Percentiles rank a stretch among this genome's conserved stretches.
These are phyloP conservation scores for Melanostoma mellinum DNA, from an alignment of 2,888 invertebrate genomes.

Conservation along the genomic window DNA sequence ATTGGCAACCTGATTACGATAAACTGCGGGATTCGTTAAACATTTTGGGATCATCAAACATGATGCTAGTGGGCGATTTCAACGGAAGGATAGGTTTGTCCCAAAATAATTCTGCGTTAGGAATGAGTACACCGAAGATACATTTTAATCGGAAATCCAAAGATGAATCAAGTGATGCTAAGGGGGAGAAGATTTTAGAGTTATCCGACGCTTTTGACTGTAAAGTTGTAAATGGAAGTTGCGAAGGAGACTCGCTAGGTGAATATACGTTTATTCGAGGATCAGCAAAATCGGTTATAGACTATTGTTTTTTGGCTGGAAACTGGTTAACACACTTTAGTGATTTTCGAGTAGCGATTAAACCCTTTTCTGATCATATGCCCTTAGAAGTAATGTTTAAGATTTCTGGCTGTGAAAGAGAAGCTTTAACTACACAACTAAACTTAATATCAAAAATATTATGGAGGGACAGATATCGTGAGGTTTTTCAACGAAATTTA, in stretches of 20 bases:
- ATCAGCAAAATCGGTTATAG: neutral
- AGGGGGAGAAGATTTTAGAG: neutral
- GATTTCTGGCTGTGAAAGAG: neutral
- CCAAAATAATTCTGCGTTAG: slow-evolving; percentile 2
- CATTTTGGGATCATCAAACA: neutral
- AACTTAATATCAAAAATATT: neutral
- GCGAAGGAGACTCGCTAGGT: neutral
- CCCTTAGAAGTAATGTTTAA: neutral
- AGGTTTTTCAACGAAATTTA: neutral
- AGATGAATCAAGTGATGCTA: slow-evolving; percentile 1
- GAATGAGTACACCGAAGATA: neutral
- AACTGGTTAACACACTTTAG: neutral
- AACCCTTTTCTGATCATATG: slow-evolving; percentile 19
- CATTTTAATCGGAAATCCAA: neutral
- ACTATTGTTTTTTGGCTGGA: slow-evolving; percentile 19
- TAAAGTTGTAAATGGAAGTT: slow-evolving; percentile 4
- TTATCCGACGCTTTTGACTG: neutral
- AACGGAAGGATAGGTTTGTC: slow-evolving; percentile 7
- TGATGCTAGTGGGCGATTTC: slow-evolving; percentile 9
- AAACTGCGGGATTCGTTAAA: neutral
- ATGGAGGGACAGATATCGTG: neutral
- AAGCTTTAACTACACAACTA: neutral
- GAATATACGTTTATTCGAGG: slow-evolving; percentile 8
- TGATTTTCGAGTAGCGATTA: neutral
- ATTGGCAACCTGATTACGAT: neutral